phyloP scores from a whole-genome alignment of 2,888 invertebrate species.

The Acrobasis suavella region DNA sequence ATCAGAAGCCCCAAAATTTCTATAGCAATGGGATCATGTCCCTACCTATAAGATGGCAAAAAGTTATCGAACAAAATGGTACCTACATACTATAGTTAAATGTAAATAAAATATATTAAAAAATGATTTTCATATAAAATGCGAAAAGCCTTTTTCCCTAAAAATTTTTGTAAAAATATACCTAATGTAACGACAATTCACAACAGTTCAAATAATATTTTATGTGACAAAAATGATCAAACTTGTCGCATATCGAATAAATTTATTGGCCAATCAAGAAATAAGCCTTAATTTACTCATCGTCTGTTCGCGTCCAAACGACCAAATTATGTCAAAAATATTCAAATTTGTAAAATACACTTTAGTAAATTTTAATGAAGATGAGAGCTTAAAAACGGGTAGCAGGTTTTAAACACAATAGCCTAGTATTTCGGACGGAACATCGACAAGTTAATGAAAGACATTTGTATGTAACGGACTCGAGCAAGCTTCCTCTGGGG shows the following conservation, averaged over 20 bases:
- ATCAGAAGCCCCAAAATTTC: too few relatives aligned
- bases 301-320: neutral
- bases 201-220: neutral
- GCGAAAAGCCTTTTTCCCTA: too few relatives aligned
- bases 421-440: conserved; percentile 63
- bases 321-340: conserved; percentile 2
- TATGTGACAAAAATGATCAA: neutral
- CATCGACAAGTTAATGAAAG: conserved; percentile 77
- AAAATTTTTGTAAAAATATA: neutral
- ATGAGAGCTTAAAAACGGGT: conserved; percentile 19
- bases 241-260: neutral
- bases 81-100: too few relatives aligned
- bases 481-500: conserved; percentile 71
- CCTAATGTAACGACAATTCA: neutral
- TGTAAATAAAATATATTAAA: too few relatives aligned
- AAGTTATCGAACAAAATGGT: too few relatives aligned
- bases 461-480: conserved; percentile 81
- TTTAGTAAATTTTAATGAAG: conserved; percentile 27
- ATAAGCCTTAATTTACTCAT: conserved; percentile 8
- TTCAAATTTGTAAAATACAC: conserved; percentile 20
- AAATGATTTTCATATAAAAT: too few relatives aligned
- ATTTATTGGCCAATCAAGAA: conserved; percentile 9
- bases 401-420: conserved; percentile 59
- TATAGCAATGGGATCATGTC: too few relatives aligned
- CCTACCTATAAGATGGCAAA: too few relatives aligned